Evolutionary conservation across 2,113 vertebrate genomes (phyloP).

Genomic region (Microcebus griseorufus): DNA sequence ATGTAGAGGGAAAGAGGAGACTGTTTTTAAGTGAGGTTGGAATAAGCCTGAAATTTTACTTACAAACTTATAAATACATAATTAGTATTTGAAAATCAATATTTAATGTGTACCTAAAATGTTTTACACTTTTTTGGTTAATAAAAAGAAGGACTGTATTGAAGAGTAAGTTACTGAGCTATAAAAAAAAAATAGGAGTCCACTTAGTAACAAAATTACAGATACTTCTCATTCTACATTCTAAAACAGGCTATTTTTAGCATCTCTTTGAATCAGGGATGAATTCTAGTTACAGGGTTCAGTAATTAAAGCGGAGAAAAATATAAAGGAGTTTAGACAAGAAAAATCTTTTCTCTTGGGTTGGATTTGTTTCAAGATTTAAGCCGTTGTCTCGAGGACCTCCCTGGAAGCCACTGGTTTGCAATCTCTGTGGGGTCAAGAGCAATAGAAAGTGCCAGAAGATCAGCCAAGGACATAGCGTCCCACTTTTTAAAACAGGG

Average conservation of each 20-base stretch:
- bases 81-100: slow-evolving; percentile 1
- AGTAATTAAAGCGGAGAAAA: slow-evolving; percentile 70
- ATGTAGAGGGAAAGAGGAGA: neutral
- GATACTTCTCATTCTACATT: slow-evolving; percentile 37
- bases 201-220: slow-evolving; percentile 54
- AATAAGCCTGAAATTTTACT: slow-evolving; percentile 3
- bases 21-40: slow-evolving; percentile 30
- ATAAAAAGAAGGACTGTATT: slow-evolving; percentile 21
- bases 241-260: slow-evolving; percentile 63
- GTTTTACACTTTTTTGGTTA: slow-evolving; percentile 17
- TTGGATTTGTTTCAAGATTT: slow-evolving; percentile 54
- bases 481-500: slow-evolving; percentile 45
- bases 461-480: slow-evolving; percentile 50
- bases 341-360: neutral
- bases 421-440: slow-evolving; percentile 9
- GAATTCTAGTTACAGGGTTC: slow-evolving; percentile 54
- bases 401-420: neutral
- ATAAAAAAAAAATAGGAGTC: slow-evolving; percentile 5
- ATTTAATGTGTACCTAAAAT: neutral
- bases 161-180: slow-evolving; percentile 30
- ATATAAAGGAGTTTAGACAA: slow-evolving; percentile 44
- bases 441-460: slow-evolving; percentile 5
- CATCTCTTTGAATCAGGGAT: slow-evolving; percentile 63
- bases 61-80: neutral
- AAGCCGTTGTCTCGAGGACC: neutral